Evolutionary conservation across 2,797 vertebrate species (phyloP).

Genomic region (Pseudomugil gertrudae): DNA sequence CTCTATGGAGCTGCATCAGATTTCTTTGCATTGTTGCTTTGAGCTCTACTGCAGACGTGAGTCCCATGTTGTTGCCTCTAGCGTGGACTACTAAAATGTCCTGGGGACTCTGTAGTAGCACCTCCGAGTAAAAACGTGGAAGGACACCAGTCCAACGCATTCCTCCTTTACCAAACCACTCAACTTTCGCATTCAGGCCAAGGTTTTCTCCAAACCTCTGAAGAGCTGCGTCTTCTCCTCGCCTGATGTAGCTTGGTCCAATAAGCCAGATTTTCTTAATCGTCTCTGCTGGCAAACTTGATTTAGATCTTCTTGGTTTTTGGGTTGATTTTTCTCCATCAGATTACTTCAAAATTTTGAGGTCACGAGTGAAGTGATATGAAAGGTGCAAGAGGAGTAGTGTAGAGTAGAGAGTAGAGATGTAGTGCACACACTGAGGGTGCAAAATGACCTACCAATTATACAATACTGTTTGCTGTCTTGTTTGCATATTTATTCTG

Average conservation of each 20-base stretch:
- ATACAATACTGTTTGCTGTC: too few species aligned
- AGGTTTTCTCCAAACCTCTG: background rate
- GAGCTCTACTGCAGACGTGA: background rate
- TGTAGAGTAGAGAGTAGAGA: too few species aligned
- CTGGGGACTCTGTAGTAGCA: background rate
- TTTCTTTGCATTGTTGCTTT: background rate
- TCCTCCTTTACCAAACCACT: conserved; percentile 16
- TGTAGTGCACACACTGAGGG: too few species aligned
- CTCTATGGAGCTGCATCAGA: background rate
- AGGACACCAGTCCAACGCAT: conserved; percentile 12
- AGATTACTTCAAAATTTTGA: too few species aligned
- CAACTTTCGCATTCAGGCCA: background rate
- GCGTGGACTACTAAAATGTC: conserved; percentile 10
- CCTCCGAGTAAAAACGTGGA: background rate
- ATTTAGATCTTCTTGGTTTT: too few species aligned
- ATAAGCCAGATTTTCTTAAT: conserved; percentile 26
- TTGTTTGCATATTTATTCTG: too few species aligned
- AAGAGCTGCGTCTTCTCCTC: background rate
- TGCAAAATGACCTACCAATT: too few species aligned
- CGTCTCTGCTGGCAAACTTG: too few species aligned
- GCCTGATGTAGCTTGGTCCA: background rate
- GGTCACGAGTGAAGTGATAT: too few species aligned
- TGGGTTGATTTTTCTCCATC: too few species aligned
- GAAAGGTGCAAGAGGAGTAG: too few species aligned
- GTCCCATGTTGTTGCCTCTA: conserved; percentile 6